phyloP scores from a whole-genome alignment of 1,140 invertebrate species.

The Antheraea pernyi region DNA sequence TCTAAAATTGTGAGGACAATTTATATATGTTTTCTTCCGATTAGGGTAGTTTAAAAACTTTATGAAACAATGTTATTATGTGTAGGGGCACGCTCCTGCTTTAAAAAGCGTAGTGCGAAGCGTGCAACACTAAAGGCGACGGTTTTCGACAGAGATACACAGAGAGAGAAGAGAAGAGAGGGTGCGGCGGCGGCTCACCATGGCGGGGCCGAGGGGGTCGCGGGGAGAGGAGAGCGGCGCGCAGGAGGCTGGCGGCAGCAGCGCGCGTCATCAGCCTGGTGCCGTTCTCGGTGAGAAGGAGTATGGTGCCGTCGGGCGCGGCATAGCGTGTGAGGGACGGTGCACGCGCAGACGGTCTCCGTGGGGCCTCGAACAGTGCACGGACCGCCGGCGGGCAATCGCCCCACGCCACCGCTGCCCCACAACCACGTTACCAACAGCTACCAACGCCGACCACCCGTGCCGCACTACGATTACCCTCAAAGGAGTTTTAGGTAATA shows the following conservation, averaged over 20 bases:
- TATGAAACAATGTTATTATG: neutral
- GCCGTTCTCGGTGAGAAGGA: slow-evolving; percentile 77
- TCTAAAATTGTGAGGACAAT: too few species aligned
- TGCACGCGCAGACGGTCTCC: slow-evolving; percentile 45
- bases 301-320: slow-evolving; percentile 74
- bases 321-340: slow-evolving; percentile 71
- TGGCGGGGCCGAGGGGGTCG: slow-evolving; percentile 71
- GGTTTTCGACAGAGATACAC: slow-evolving; percentile 69
- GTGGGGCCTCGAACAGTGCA: slow-evolving; percentile 61
- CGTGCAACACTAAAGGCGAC: slow-evolving; percentile 74
- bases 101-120: slow-evolving; percentile 72
- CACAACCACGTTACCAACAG: slow-evolving; percentile 70
- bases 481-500: slow-evolving; percentile 40
- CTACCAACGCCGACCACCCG: slow-evolving; percentile 51
- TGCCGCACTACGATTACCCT: slow-evolving; percentile 63
- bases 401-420: slow-evolving; percentile 70
- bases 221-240: slow-evolving; percentile 74
- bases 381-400: slow-evolving; percentile 63
- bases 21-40: too few species aligned
- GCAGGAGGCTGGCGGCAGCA: slow-evolving; percentile 73
- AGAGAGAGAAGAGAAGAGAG: slow-evolving; percentile 55
- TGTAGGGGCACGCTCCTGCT: slow-evolving; percentile 54
- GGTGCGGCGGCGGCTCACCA: slow-evolving; percentile 74
- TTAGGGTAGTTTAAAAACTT: too few species aligned
- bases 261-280: slow-evolving; percentile 76